Percentiles rank a stretch among this genome's conserved stretches.
These are phyloP conservation scores for Diplazon laetatorius DNA, from an alignment of 2,888 invertebrate species.

Conservation along the genomic window DNA sequence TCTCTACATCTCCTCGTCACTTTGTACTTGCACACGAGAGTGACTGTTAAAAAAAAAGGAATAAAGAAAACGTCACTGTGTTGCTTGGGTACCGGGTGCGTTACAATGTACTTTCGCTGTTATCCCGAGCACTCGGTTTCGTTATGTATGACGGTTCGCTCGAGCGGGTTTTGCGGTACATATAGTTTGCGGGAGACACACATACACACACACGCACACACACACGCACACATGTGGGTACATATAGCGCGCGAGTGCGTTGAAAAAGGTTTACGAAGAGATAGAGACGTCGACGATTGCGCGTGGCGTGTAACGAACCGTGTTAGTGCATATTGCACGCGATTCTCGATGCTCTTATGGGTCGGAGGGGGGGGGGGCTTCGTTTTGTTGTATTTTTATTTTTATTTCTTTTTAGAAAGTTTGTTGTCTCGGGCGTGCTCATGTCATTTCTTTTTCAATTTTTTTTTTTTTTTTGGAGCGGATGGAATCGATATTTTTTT, in stretches of 20 bases:
- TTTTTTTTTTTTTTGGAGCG: not conserved
- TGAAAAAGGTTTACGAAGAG: not conserved
- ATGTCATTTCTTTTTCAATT: too few species aligned
- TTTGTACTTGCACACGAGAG: conserved; percentile 28
- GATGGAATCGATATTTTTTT: not conserved
- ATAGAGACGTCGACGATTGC: conserved; percentile 64
- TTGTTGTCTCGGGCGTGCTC: not conserved
- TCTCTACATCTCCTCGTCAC: too few species aligned
- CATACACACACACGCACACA: too few species aligned
- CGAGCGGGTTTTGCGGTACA: conserved; percentile 1
- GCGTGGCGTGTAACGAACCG: conserved; percentile 26
- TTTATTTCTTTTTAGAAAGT: not conserved
- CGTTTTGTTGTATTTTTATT: too few species aligned
- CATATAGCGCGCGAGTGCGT: not conserved
- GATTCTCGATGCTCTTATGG: conserved; percentile 8
- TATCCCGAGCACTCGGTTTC: not conserved
- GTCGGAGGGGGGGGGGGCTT: too few species aligned
- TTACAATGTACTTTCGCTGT: conserved; percentile 10
- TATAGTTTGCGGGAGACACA: too few species aligned
- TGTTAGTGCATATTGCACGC: conserved; percentile 19
- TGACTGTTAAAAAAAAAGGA: conserved; percentile 58
- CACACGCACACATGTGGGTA: too few species aligned
- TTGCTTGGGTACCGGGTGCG: not conserved
- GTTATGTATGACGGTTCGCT: conserved; percentile 1
- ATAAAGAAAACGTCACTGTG: not conserved